Percentiles rank a stretch among this genome's conserved stretches.
Conservation (phyloP, 1,140 invertebrate species). For the Goniozus legneri region DNA sequence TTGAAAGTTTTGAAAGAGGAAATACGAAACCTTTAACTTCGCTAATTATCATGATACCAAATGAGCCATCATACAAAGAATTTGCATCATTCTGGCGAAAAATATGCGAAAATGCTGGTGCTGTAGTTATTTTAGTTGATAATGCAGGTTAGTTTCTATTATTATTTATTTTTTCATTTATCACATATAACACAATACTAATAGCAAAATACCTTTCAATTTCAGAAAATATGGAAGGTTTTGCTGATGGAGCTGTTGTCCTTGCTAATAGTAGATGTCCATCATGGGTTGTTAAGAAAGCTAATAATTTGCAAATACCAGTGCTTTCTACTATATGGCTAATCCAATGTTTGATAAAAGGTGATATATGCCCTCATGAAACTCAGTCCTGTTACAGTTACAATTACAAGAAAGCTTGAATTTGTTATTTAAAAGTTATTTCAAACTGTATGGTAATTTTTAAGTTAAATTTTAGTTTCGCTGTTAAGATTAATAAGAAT, state of each 20-base stretch:
- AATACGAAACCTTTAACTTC: slow-evolving; percentile 55
- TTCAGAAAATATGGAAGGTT: slow-evolving; percentile 45
- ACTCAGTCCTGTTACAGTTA: slow-evolving; percentile 32
- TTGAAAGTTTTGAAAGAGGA: slow-evolving; percentile 50
- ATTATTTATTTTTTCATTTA: slow-evolving; percentile 7
- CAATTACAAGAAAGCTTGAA: slow-evolving; percentile 23
- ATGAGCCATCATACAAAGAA: slow-evolving; percentile 48
- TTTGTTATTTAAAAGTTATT: slow-evolving; percentile 2
- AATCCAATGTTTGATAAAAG: slow-evolving; percentile 59
- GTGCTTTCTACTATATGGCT: slow-evolving; percentile 60
- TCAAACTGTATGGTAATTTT: slow-evolving; percentile 3
- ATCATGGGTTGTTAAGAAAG: slow-evolving; percentile 55
- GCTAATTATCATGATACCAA: slow-evolving; percentile 52
- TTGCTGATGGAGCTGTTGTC: slow-evolving; percentile 50
- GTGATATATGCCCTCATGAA: slow-evolving; percentile 46
- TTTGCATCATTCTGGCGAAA: slow-evolving; percentile 59
- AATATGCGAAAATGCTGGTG: slow-evolving; percentile 59
- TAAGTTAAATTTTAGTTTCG: background rate
- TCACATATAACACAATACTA: no score
- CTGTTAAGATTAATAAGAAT: slow-evolving; percentile 5
- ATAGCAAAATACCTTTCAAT: slow-evolving; percentile 7
- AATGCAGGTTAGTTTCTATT: slow-evolving; percentile 28
- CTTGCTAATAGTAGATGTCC: slow-evolving; percentile 58
- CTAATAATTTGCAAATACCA: slow-evolving; percentile 54
- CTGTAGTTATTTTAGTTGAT: slow-evolving; percentile 49